Conservation (phyloP, 1,140 invertebrate species). For the Apis cerana region DNA sequence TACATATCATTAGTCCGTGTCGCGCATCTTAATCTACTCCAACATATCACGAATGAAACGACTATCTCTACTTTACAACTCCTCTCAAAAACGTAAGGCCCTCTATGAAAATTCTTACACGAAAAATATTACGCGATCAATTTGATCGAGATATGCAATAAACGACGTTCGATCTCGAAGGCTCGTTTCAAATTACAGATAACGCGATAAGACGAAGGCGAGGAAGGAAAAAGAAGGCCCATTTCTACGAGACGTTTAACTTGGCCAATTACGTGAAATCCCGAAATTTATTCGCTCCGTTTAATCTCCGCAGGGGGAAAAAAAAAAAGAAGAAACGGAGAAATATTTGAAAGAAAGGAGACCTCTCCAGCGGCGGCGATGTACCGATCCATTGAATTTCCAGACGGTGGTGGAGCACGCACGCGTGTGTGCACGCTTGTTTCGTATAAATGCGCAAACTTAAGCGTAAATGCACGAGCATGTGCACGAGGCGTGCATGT, state of each 20-base stretch:
- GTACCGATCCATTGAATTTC: constrained; percentile 36
- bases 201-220: not conserved
- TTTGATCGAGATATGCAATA: not conserved
- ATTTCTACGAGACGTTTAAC: not conserved
- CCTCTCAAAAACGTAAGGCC: too few species aligned
- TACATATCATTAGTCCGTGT: too few species aligned
- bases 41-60: too few species aligned
- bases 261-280: constrained; percentile 29
- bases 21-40: too few species aligned
- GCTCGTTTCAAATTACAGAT: not conserved
- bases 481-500: constrained; percentile 50
- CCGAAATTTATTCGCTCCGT: constrained; percentile 11
- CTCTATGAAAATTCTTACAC: too few species aligned
- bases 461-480: constrained; percentile 53
- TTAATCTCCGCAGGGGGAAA: constrained; percentile 15
- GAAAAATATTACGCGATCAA: too few species aligned
- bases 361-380: constrained; percentile 3
- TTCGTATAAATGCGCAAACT: constrained; percentile 41
- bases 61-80: too few species aligned
- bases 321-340: constrained; percentile 20
- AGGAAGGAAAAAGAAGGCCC: not conserved
- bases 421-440: not conserved
- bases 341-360: constrained; percentile 35
- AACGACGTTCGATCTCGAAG: too few species aligned
- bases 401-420: not conserved